Conservation (phyloP, 2,797 vertebrate genomes). For the Halcyon badia region DNA sequence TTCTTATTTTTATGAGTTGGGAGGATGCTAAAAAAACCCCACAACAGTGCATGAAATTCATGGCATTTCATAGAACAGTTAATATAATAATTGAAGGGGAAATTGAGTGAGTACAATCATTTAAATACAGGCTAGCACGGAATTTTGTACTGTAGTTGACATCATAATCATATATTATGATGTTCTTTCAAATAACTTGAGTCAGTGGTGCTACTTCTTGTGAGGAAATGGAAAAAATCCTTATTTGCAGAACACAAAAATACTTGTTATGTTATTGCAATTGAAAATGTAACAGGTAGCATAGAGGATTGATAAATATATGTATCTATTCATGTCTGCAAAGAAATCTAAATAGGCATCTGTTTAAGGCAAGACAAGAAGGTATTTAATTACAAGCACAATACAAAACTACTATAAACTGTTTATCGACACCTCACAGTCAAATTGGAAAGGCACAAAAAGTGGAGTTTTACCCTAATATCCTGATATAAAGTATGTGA, state of each 20-base stretch:
- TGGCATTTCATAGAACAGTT: not conserved
- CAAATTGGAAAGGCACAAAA: not conserved
- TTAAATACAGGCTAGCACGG: not conserved
- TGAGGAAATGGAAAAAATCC: not conserved
- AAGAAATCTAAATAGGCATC: not conserved
- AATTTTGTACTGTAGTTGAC: not conserved
- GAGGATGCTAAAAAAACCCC: accelerated
- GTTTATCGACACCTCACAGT: not conserved
- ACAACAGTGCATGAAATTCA: not conserved
- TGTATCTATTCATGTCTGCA: not conserved
- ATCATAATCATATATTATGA: not conserved
- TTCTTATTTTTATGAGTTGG: not conserved
- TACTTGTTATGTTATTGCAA: not conserved
- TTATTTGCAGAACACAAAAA: not conserved
- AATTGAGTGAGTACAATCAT: not conserved
- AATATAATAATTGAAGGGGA: not conserved
- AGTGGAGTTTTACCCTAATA: not conserved
- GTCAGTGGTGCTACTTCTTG: not conserved
- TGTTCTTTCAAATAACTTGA: not conserved
- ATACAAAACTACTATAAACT: accelerated
- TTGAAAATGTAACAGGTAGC: not conserved
- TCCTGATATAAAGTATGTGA: not conserved
- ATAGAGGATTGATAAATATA: not conserved
- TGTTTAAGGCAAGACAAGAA: not conserved
- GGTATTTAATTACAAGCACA: not conserved